Conservation (phyloP, 2,888 invertebrate species). For the Hypsopygia costalis region DNA sequence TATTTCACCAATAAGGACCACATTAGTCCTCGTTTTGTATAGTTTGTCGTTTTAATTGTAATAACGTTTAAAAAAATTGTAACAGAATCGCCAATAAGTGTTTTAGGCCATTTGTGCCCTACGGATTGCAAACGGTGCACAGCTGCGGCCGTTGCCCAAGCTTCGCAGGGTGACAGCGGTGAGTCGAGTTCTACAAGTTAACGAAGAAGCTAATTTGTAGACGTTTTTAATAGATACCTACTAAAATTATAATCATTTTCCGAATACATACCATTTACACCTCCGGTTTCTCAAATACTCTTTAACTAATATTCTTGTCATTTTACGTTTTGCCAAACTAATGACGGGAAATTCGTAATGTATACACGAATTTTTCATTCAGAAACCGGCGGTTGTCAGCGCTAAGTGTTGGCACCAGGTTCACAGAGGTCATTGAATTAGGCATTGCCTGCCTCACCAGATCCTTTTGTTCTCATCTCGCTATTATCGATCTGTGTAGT, state of each 20-base stretch:
- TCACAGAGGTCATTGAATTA: slow-evolving; percentile 19
- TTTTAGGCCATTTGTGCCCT: slow-evolving; percentile 51
- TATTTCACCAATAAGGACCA: no score
- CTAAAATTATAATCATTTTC: no score
- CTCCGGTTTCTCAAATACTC: no score
- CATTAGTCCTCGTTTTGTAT: no score
- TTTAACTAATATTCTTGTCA: no score
- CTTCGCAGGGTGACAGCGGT: slow-evolving; percentile 57
- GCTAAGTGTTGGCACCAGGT: slow-evolving; percentile 3
- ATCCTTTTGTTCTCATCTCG: slow-evolving; percentile 19
- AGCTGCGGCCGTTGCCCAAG: slow-evolving; percentile 56
- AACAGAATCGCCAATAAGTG: slow-evolving; percentile 48
- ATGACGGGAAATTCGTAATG: background rate
- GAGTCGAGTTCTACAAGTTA: no score
- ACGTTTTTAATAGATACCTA: no score
- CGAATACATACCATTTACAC: no score
- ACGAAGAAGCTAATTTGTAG: no score
- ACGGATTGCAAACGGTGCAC: slow-evolving; percentile 65
- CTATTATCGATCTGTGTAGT: slow-evolving; percentile 8
- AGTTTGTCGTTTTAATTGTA: no score
- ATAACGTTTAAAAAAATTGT: no score
- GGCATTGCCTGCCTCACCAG: slow-evolving; percentile 26
- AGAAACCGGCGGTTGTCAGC: background rate
- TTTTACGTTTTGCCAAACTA: no score
- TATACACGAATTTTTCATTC: background rate